Conservation (phyloP, 1,140 invertebrate genomes). For the Camponotus pennsylvanicus region DNA sequence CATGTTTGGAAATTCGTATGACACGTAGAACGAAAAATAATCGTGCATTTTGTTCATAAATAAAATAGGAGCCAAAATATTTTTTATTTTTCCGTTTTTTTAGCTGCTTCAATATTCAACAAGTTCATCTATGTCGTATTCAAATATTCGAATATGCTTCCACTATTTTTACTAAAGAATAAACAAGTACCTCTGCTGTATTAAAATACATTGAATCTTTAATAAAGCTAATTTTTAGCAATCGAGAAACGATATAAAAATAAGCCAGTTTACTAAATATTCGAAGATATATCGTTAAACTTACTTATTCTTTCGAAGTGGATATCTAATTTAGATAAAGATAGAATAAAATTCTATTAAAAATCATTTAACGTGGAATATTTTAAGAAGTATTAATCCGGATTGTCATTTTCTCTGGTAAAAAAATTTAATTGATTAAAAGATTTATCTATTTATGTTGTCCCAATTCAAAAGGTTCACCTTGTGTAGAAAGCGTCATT, state of each 20-base stretch:
- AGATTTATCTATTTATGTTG: background rate
- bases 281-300: constrained; percentile 3
- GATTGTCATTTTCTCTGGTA: background rate
- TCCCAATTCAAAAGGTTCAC: constrained; percentile 74
- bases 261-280: background rate
- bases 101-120: background rate
- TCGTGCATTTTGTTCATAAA: background rate
- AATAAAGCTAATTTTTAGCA: background rate
- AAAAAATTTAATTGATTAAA: background rate
- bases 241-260: background rate
- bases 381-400: background rate
- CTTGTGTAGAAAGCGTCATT: constrained; percentile 89
- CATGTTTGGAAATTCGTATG: background rate
- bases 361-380: background rate
- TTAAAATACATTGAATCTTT: background rate
- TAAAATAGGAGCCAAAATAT: background rate
- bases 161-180: background rate
- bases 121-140: background rate
- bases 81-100: background rate
- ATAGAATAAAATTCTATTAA: background rate
- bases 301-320: background rate
- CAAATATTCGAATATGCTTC: background rate
- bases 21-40: background rate
- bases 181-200: background rate
- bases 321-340: background rate